phyloP scores from a whole-genome alignment of 2,888 invertebrate species.

The Calephelis perditalis region DNA sequence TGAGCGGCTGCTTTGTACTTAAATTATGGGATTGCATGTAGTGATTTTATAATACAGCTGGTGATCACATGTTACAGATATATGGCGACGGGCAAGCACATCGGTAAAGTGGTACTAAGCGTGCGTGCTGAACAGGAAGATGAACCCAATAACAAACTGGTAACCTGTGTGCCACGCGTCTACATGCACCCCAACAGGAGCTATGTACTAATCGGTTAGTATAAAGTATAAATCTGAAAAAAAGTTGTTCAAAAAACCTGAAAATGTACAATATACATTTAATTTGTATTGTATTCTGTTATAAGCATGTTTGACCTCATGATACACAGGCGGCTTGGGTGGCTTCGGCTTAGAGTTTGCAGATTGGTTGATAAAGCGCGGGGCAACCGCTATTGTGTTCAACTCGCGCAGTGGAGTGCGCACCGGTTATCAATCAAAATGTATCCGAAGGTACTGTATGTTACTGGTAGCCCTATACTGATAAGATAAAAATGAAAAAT shows the following conservation, averaged over 20 bases:
- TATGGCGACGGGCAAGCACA: conserved; percentile 99
- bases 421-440: neutral
- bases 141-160: conserved; percentile 43
- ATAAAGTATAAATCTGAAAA: no score
- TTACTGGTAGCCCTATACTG: neutral
- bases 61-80: conserved; percentile 55
- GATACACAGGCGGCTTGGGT: neutral
- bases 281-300: no score
- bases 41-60: no score
- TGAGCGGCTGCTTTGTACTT: conserved; percentile 32
- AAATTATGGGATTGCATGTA: no score
- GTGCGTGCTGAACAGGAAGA: conserved; percentile 88
- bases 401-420: neutral
- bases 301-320: no score
- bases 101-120: conserved; percentile 96
- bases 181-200: no score
- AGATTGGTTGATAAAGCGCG: neutral
- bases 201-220: no score
- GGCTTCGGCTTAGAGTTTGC: neutral
- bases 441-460: neutral
- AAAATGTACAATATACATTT: no score
- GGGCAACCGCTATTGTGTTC: neutral
- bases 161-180: no score
- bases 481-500: no score
- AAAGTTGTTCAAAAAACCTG: no score